A percentile compares a stretch with the other conserved stretches of the same genome.
These are phyloP conservation scores for Chlorocebus sabaeus DNA, from an alignment of 2,113 vertebrate species.

Conservation along the genomic window DNA sequence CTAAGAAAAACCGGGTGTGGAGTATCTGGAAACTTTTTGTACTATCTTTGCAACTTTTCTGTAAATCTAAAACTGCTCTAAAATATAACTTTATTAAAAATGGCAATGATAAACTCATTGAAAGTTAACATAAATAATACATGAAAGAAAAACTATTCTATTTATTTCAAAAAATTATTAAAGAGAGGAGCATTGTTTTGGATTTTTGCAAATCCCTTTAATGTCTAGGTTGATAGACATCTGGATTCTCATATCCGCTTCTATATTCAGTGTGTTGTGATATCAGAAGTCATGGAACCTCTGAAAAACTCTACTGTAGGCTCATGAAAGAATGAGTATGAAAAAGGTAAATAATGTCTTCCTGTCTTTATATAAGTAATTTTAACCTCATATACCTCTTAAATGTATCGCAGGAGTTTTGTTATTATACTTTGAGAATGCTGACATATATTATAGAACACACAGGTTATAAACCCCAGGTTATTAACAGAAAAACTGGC, in stretches of 20 bases:
- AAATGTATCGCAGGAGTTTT: neutral
- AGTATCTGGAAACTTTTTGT: neutral
- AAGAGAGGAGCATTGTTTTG: neutral
- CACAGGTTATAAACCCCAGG: neutral
- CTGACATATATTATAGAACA: neutral
- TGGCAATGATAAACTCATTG: neutral
- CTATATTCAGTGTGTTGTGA: neutral
- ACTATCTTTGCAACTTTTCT: neutral
- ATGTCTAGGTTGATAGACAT: neutral
- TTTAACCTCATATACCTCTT: neutral
- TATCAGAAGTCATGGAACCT: neutral
- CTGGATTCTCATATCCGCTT: neutral
- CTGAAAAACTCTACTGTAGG: neutral
- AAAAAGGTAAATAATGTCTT: neutral
- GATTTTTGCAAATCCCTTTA: neutral
- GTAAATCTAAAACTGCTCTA: neutral
- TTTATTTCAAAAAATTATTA: neutral
- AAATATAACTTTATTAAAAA: neutral
- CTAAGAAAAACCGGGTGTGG: neutral
- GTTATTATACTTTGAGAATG: neutral
- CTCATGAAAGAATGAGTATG: neutral
- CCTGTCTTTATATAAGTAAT: neutral
- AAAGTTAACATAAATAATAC: neutral
- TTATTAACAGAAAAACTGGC: neutral
- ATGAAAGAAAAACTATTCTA: neutral